These are phyloP conservation scores for Neuroscelio doddi DNA, from an alignment of 2,888 invertebrate species.

Conservation along the genomic window DNA sequence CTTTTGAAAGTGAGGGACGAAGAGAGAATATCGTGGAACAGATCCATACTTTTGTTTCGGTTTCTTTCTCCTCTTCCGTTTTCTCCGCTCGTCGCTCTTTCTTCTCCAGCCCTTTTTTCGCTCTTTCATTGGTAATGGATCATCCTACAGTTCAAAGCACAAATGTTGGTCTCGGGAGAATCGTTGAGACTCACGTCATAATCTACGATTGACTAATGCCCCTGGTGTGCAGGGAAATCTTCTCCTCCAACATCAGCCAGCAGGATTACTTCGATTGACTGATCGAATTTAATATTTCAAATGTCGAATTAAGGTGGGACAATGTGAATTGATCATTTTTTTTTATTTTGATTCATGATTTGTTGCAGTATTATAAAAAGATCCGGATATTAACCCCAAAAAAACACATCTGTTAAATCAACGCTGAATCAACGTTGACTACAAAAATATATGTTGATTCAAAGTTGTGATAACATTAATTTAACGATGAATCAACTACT, in stretches of 20 bases:
- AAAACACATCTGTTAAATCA: too few species aligned
- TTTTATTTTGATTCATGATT: too few species aligned
- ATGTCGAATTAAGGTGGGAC: too few species aligned
- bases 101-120: not conserved
- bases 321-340: too few species aligned
- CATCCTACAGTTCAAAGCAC: constrained; percentile 28
- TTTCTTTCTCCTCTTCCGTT: constrained; percentile 10
- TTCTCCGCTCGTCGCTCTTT: constrained; percentile 20
- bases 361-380: too few species aligned
- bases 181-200: constrained; percentile 10
- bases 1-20: constrained; percentile 24
- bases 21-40: constrained; percentile 25
- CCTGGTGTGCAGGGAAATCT: not conserved
- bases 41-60: constrained; percentile 28
- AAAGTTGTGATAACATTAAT: too few species aligned
- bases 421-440: too few species aligned
- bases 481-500: too few species aligned
- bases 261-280: constrained; percentile 16
- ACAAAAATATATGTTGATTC: too few species aligned
- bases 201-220: constrained; percentile 17
- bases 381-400: too few species aligned
- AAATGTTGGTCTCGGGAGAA: constrained; percentile 23
- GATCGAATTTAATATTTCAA: constrained; percentile 31
- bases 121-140: constrained; percentile 25
- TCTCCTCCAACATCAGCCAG: constrained; percentile 6